Conservation (phyloP, 92 coral and sea anemone species). For the Pocillopora meandrina region DNA sequence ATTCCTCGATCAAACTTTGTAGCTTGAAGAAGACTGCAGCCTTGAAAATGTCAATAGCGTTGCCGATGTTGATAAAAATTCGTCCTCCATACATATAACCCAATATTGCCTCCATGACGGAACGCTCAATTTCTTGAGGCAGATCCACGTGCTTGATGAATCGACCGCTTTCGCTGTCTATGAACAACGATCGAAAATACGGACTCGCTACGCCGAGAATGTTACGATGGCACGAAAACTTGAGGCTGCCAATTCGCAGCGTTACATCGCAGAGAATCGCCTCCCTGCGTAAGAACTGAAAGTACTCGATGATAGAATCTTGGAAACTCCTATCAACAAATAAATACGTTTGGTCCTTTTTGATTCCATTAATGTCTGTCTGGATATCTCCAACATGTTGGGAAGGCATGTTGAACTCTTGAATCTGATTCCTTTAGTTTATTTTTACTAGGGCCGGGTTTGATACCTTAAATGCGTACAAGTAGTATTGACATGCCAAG, state of each 20-base stretch:
- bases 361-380: slow-evolving; percentile 66
- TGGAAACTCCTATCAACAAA: slow-evolving; percentile 68
- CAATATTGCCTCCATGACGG: slow-evolving; percentile 59
- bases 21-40: slow-evolving; percentile 77
- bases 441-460: neutral
- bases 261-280: slow-evolving; percentile 78
- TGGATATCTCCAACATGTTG: slow-evolving; percentile 37
- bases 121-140: slow-evolving; percentile 49
- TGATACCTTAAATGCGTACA: neutral
- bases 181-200: slow-evolving; percentile 79
- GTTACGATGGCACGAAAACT: slow-evolving; percentile 74
- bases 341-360: slow-evolving; percentile 51
- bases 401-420: slow-evolving; percentile 18
- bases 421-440: neutral
- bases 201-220: slow-evolving; percentile 85
- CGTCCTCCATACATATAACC: slow-evolving; percentile 83
- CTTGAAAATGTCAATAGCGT: slow-evolving; percentile 72
- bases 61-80: slow-evolving; percentile 52
- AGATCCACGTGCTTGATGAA: slow-evolving; percentile 70
- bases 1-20: slow-evolving; percentile 63
- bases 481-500: neutral
- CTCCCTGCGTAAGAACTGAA: slow-evolving; percentile 65
- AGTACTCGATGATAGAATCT: slow-evolving; percentile 62
- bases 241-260: slow-evolving; percentile 63
- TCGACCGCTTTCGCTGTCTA: slow-evolving; percentile 72